Evolutionary conservation across 2,888 invertebrate genomes (phyloP).

Genomic region (Thymelicus sylvestris): DNA sequence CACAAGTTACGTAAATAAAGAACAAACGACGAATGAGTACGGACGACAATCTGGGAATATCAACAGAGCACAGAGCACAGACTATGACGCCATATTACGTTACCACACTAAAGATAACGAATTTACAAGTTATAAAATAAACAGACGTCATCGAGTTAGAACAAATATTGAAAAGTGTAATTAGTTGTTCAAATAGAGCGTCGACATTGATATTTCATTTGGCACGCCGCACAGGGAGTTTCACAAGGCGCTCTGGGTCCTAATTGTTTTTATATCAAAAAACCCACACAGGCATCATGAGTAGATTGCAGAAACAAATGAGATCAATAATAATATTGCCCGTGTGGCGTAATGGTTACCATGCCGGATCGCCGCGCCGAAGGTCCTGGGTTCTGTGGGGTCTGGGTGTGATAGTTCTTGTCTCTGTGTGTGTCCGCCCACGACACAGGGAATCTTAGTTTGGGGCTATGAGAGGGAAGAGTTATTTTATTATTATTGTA

Average conservation of each 20-base stretch:
- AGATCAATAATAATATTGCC: background rate
- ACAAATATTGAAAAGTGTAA: conserved; percentile 43
- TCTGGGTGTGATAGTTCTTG: too few species aligned
- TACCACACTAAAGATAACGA: conserved; percentile 12
- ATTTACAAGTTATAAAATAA: conserved; percentile 28
- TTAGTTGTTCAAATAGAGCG: conserved; percentile 44
- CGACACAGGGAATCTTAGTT: too few species aligned
- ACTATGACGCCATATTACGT: conserved; percentile 14
- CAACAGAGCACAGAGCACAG: conserved; percentile 10
- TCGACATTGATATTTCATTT: conserved; percentile 31
- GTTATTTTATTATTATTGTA: too few species aligned
- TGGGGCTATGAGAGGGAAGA: too few species aligned
- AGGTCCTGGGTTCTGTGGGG: too few species aligned
- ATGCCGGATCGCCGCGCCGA: too few species aligned
- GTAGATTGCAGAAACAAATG: background rate
- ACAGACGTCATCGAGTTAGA: conserved; percentile 38
- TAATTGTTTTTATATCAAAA: background rate
- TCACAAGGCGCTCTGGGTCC: conserved; percentile 25
- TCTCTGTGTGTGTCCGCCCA: too few species aligned
- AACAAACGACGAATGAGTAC: conserved; percentile 16
- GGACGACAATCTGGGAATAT: conserved; percentile 12
- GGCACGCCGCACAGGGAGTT: background rate
- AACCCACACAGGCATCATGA: background rate
- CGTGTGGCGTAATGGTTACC: too few species aligned
- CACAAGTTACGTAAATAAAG: conserved; percentile 41